Evolutionary conservation across 2,797 vertebrate species (phyloP).

Genomic region (Delichon dasypus): DNA sequence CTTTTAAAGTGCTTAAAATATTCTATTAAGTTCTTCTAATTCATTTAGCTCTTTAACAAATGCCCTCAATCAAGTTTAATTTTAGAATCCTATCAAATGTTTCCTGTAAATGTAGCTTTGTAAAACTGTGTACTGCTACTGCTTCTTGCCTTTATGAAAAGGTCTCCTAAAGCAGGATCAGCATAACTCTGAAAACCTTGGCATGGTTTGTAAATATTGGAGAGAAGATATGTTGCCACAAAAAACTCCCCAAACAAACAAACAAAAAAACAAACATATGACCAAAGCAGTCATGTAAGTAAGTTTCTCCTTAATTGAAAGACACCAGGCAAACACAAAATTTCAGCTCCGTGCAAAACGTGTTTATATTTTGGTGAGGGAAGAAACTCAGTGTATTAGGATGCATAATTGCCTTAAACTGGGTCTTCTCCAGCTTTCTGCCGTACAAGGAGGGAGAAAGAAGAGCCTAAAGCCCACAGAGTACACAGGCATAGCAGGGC

Average conservation of each 20-base stretch:
- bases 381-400: neutral
- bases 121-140: neutral
- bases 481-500: neutral
- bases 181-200: neutral
- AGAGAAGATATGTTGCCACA: neutral
- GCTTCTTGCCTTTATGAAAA: neutral
- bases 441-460: neutral
- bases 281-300: neutral
- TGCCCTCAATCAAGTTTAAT: conserved; percentile 1
- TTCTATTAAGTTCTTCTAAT: conserved; percentile 51
- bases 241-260: neutral
- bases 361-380: neutral
- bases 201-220: neutral
- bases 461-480: neutral
- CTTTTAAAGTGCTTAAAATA: conserved; percentile 41
- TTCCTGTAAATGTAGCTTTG: neutral
- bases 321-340: neutral
- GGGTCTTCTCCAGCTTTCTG: neutral
- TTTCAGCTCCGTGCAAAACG: neutral
- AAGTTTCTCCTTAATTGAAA: neutral
- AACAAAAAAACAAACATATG: neutral
- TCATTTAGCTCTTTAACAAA: conserved; percentile 20
- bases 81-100: conserved; percentile 14
- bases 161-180: neutral
- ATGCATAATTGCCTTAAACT: neutral